Percentiles rank a stretch among this genome's conserved stretches.
Evolutionary conservation across 2,888 invertebrate genomes (phyloP).

Genomic region (Himalopsyche japonica): DNA sequence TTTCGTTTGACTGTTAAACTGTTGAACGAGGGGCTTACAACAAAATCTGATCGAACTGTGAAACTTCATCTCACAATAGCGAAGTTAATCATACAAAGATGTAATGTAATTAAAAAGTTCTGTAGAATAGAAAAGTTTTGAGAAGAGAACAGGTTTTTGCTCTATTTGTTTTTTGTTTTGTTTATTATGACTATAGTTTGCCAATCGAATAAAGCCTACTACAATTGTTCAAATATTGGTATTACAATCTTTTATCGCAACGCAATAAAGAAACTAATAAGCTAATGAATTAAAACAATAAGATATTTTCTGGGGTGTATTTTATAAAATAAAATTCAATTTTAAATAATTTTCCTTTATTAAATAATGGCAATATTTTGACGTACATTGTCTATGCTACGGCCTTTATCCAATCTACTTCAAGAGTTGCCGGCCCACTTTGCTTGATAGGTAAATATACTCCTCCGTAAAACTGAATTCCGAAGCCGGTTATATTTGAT

Average conservation of each 20-base stretch:
- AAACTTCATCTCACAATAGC: background rate
- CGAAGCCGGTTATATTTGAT: conserved; percentile 63
- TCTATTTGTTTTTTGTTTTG: background rate
- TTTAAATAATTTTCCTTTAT: background rate
- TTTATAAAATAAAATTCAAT: no score
- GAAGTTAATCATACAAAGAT: background rate
- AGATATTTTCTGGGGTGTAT: no score
- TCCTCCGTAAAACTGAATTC: conserved; percentile 68
- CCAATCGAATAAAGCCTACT: background rate
- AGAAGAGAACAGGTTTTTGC: background rate
- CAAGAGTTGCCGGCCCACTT: conserved; percentile 65
- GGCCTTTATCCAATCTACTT: conserved; percentile 64
- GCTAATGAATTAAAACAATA: background rate
- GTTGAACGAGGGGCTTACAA: background rate
- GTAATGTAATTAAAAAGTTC: background rate
- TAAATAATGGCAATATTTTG: background rate
- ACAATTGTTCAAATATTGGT: background rate
- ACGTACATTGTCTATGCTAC: conserved; percentile 42
- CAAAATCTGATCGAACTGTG: background rate
- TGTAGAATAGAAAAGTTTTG: background rate
- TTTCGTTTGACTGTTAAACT: background rate
- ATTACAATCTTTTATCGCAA: background rate
- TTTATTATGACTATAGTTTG: background rate
- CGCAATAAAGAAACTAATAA: background rate
- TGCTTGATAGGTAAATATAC: conserved; percentile 67